Conservation (phyloP, 2,797 vertebrate species). For the Xiphophorus birchmanni region DNA sequence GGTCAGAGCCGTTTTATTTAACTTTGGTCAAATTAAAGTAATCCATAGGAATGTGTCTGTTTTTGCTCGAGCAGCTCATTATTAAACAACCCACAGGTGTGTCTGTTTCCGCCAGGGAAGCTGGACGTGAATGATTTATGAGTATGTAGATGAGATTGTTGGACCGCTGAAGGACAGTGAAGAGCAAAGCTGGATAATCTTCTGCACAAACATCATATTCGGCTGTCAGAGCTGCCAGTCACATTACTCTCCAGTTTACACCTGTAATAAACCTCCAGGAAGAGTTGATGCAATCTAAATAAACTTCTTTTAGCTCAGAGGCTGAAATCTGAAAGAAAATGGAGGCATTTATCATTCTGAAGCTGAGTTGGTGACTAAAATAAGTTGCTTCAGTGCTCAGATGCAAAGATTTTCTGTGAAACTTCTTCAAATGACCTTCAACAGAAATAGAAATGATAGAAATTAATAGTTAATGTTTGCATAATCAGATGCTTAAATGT, state of each 20-base stretch:
- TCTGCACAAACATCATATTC: conserved; percentile 29
- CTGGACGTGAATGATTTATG: conserved; percentile 79
- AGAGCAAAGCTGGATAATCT: conserved; percentile 37
- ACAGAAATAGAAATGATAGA: too few species aligned
- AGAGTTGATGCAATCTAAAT: conserved; percentile 36
- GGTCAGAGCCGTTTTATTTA: not conserved
- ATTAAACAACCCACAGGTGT: conserved; percentile 48
- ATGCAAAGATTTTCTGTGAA: not conserved
- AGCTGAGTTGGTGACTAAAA: not conserved
- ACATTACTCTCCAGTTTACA: conserved; percentile 31
- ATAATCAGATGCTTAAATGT: too few species aligned
- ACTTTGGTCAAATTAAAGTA: not conserved
- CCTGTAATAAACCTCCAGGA: conserved; percentile 34
- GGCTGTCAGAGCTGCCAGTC: conserved; percentile 44
- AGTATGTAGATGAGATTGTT: conserved; percentile 74
- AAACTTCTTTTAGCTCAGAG: conserved; percentile 24
- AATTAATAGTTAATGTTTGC: not conserved
- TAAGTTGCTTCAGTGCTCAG: too few species aligned
- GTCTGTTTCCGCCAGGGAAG: conserved; percentile 39
- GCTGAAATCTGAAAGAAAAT: conserved; percentile 31
- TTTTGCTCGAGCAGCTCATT: conserved; percentile 43
- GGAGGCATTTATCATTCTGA: conserved; percentile 5
- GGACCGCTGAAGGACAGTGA: conserved; percentile 65
- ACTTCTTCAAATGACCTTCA: not conserved
- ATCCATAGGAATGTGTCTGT: conserved; percentile 5